Percentiles rank a stretch among this genome's conserved stretches.
Conservation (phyloP, 2,113 vertebrate genomes). For the Ceyx cyanopectus region DNA sequence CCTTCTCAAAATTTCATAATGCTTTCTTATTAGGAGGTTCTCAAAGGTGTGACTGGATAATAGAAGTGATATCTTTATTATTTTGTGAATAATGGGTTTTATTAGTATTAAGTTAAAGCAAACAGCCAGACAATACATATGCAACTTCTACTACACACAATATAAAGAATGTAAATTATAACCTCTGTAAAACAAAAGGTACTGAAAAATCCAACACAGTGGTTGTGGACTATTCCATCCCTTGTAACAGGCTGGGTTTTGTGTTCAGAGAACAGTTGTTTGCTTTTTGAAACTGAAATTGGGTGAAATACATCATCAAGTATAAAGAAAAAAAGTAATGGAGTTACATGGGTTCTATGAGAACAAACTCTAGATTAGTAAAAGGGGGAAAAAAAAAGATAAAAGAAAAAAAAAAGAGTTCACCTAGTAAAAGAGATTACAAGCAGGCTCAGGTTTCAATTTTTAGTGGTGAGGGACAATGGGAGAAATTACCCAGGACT, state of each 20-base stretch:
- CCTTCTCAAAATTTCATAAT: neutral
- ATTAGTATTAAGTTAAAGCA: slow-evolving; percentile 85
- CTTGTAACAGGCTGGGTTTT: slow-evolving; percentile 56
- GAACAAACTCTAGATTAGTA: slow-evolving; percentile 69
- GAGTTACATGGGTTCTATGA: slow-evolving; percentile 70
- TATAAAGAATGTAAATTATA: slow-evolving; percentile 81
- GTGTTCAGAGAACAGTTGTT: slow-evolving; percentile 38
- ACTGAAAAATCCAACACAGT: slow-evolving; percentile 74
- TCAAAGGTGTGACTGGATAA: slow-evolving; percentile 60
- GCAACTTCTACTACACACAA: slow-evolving; percentile 82
- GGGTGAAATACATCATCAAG: slow-evolving; percentile 68
- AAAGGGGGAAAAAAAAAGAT: neutral
- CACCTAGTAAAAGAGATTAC: slow-evolving; percentile 64
- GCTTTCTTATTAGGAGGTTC: slow-evolving; percentile 6
- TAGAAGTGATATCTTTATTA: slow-evolving; percentile 71
- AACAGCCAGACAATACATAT: slow-evolving; percentile 84
- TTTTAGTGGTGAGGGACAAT: slow-evolving; percentile 64
- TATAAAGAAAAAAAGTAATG: slow-evolving; percentile 71
- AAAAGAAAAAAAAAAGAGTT: slow-evolving; percentile 6
- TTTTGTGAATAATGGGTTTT: slow-evolving; percentile 82
- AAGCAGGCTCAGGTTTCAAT: slow-evolving; percentile 45
- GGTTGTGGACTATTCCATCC: slow-evolving; percentile 73
- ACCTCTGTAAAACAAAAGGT: slow-evolving; percentile 74
- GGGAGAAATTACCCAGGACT: slow-evolving; percentile 76
- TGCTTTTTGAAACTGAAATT: slow-evolving; percentile 59